A percentile compares a stretch with the other conserved stretches of the same genome.
Conservation (phyloP, 2,113 vertebrate species). For the Scomber scombrus region DNA sequence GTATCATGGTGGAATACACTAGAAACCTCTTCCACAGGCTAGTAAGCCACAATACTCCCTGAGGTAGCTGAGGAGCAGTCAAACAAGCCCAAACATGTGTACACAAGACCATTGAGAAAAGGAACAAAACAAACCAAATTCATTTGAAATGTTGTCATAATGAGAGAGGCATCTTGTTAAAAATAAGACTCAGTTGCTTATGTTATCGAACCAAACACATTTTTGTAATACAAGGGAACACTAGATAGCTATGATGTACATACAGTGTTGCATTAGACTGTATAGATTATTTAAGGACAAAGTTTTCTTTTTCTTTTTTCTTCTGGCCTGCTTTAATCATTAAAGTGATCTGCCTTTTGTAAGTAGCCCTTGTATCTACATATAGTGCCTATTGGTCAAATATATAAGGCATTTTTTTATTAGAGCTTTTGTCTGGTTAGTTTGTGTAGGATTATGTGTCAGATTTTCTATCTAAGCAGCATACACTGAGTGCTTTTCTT, state of each 20-base stretch:
- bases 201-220: background rate
- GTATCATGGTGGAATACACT: constrained; percentile 51
- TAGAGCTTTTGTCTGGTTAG: background rate
- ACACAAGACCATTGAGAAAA: constrained; percentile 17
- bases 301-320: background rate
- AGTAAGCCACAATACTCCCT: constrained; percentile 28
- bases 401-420: background rate
- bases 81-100: constrained; percentile 52
- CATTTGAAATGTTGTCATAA: constrained; percentile 1
- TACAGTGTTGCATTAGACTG: too few species aligned
- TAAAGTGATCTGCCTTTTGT: too few species aligned
- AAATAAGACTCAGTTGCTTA: background rate
- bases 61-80: constrained; percentile 32
- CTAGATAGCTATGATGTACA: too few species aligned
- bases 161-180: background rate
- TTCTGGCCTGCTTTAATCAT: too few species aligned
- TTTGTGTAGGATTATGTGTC: background rate
- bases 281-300: too few species aligned
- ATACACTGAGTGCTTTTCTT: background rate
- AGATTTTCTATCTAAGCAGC: background rate
- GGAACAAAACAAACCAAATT: constrained; percentile 5
- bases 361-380: too few species aligned
- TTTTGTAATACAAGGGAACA: background rate
- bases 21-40: constrained; percentile 18
- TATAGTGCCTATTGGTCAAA: too few species aligned